Conservation (phyloP, 2,888 invertebrate species). For the Cloeon dipterum region DNA sequence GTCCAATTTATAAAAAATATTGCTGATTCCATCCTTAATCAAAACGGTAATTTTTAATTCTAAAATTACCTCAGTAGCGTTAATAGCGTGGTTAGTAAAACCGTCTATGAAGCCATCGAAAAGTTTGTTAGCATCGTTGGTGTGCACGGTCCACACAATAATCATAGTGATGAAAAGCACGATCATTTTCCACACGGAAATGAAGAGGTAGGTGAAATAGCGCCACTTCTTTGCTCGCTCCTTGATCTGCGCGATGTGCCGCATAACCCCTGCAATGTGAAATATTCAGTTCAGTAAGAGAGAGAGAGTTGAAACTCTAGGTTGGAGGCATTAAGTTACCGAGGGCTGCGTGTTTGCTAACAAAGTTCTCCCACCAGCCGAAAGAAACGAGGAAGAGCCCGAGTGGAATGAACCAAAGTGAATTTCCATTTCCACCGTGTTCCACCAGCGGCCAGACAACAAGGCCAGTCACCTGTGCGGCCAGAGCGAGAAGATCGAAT, state of each 20-base stretch:
- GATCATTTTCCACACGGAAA: slow-evolving; percentile 78
- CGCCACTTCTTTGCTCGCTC: slow-evolving; percentile 55
- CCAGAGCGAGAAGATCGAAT: slow-evolving; percentile 55
- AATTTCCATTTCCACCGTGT: slow-evolving; percentile 28
- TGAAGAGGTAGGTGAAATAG: slow-evolving; percentile 74
- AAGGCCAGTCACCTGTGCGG: slow-evolving; percentile 75
- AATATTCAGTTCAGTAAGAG: too few species aligned
- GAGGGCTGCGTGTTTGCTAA: slow-evolving; percentile 63
- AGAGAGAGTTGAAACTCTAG: too few species aligned
- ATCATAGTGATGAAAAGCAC: slow-evolving; percentile 54
- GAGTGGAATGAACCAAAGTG: slow-evolving; percentile 67
- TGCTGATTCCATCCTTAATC: too few species aligned
- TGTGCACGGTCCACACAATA: slow-evolving; percentile 46
- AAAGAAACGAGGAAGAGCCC: slow-evolving; percentile 68
- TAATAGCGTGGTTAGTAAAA: slow-evolving; percentile 56
- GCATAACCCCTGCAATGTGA: slow-evolving; percentile 35
- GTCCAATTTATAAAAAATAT: too few species aligned
- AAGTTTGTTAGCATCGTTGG: slow-evolving; percentile 51
- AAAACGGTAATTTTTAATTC: neutral
- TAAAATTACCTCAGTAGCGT: slow-evolving; percentile 40
- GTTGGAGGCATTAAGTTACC: slow-evolving; percentile 22
- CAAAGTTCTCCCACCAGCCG: slow-evolving; percentile 98
- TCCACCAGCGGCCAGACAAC: slow-evolving; percentile 78
- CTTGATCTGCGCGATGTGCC: slow-evolving; percentile 51
- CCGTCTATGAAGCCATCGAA: slow-evolving; percentile 51